A percentile compares a stretch with the other conserved stretches of the same genome.
phyloP scores from a whole-genome alignment of 2,888 invertebrate species.

The Caenorhabditis auriculariae region DNA sequence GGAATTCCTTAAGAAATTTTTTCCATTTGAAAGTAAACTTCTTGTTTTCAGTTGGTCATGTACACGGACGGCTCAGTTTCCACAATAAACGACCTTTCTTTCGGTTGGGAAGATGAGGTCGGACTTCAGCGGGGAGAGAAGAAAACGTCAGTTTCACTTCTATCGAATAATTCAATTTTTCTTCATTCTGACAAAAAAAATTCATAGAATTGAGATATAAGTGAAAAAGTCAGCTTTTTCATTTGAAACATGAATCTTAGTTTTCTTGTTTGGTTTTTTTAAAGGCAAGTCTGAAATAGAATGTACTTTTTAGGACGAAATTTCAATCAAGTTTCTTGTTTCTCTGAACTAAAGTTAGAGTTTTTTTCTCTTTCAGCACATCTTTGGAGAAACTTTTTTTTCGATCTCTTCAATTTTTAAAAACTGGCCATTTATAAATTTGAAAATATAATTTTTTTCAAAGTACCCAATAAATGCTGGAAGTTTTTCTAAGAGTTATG shows the following conservation, averaged over 20 bases:
- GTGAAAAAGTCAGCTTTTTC: too few relatives aligned
- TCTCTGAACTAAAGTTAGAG: too few relatives aligned
- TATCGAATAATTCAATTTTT: neutral
- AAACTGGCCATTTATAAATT: neutral
- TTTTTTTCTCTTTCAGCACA: too few relatives aligned
- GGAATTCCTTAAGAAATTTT: neutral
- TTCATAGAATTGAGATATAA: neutral
- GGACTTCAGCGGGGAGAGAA: slow-evolving; percentile 31
- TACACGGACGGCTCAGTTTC: slow-evolving; percentile 34
- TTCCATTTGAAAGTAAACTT: too few relatives aligned
- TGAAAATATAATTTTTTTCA: neutral
- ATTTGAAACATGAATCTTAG: too few relatives aligned
- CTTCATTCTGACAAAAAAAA: neutral
- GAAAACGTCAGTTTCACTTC: slow-evolving; percentile 22
- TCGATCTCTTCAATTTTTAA: too few relatives aligned
- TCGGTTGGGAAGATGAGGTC: slow-evolving; percentile 47
- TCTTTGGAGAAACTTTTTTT: too few relatives aligned
- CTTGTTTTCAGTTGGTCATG: slow-evolving; percentile 25
- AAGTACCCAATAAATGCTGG: neutral
- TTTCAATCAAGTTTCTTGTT: too few relatives aligned
- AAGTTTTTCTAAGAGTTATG: too few relatives aligned
- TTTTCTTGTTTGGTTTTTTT: too few relatives aligned
- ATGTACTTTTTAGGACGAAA: too few relatives aligned
- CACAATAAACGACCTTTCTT: slow-evolving; percentile 29
- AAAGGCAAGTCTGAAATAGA: too few relatives aligned